Evolutionary conservation across 2,888 invertebrate genomes (phyloP), one percentile per base, ranked within the genome.

Genomic region (Dendrolimus houi): DNA sequence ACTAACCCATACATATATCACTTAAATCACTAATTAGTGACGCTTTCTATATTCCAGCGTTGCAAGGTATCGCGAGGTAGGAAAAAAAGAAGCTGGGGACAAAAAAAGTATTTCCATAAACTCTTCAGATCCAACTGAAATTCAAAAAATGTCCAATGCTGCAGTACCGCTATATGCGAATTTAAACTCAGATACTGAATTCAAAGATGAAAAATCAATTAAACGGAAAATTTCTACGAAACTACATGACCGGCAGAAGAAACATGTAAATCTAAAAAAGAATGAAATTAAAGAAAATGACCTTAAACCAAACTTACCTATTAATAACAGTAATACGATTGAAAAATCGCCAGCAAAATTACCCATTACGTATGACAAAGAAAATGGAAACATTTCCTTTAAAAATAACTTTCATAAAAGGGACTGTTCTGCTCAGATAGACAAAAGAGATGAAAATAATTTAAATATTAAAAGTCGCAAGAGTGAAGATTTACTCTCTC

Each of bases 151-250:
- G 56, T 63, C 64, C 9, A 71, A 71, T 55, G 72, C 71, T 40
- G 65, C 68, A 53, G 62, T 63, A 56, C 75, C 77, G 17, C 61
- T 75, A 54, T 82, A 82, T 59, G 71, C 67, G 8, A 81, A 82
- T 66, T 58, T 80, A 10, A 67, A 67, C 13, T 59, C 57, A 17
- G 63, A 66, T 53, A 60, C 60, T 7, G 58, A 67, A 60, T 66
- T 59, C 41, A 58, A 63, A 56, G 57, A 56, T 47, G 47, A 47
- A 47, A 47, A 47, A 47, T 9, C 12, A 10, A 47, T 54, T 41
- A 52, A 63, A 42, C 29, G 63, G 63, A 13, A 58, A 64, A 55
- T 14, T 55, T 1, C 59, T 10, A 47, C 9, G 47, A 47, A 47
- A 47, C 47, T 47, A 12, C 9, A 47, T 12, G 47, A 47, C 12